A percentile compares a stretch with the other conserved stretches of the same genome.
phyloP scores from a whole-genome alignment of 2,113 vertebrate species.

The Gopherus evgoodei region DNA sequence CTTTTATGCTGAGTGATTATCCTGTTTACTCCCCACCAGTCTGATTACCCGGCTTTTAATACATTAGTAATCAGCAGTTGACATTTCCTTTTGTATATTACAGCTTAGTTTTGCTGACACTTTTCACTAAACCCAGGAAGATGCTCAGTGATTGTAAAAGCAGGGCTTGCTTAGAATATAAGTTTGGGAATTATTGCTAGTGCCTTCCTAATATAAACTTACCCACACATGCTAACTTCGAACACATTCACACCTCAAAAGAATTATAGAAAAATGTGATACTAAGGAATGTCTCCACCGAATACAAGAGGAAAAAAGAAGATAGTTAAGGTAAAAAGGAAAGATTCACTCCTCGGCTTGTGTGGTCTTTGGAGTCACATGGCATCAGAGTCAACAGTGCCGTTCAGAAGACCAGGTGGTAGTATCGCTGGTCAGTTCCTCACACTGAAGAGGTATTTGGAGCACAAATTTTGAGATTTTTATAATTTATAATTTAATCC shows the following conservation, averaged over 20 bases:
- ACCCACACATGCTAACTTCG: background rate
- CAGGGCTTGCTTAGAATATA: background rate
- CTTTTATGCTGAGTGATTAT: background rate
- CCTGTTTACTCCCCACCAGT: background rate
- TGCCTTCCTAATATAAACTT: background rate
- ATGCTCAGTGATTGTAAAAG: background rate
- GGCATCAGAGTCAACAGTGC: too few species aligned
- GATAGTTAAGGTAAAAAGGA: background rate
- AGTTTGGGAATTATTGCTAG: background rate
- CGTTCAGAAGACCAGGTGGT: too few species aligned
- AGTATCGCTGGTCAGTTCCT: too few species aligned
- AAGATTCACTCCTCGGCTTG: background rate
- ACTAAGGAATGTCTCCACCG: background rate
- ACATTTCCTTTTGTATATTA: background rate
- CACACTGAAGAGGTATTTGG: too few species aligned
- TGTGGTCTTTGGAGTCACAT: background rate
- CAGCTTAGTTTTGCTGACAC: background rate
- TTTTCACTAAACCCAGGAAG: background rate
- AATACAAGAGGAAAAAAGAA: background rate
- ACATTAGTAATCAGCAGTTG: background rate
- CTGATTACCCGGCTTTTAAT: background rate
- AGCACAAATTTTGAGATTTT: background rate
- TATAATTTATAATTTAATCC: background rate
- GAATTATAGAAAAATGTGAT: background rate
- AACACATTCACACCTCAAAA: background rate